phyloP scores from a whole-genome alignment of 2,797 vertebrate genomes.

The Taeniopygia guttata region DNA sequence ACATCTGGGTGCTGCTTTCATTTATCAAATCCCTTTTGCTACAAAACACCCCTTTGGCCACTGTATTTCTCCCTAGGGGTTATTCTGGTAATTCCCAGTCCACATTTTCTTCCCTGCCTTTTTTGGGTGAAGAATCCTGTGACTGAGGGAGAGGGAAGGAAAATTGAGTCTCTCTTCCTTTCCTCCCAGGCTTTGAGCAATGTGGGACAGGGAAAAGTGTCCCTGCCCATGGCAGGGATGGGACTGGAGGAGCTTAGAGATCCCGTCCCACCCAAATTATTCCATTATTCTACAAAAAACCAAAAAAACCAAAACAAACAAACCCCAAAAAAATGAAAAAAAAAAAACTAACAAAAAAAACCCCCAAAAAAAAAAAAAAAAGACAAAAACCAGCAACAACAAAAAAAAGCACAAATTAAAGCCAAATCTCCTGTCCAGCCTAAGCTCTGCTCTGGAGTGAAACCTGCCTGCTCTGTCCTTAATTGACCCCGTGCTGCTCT shows the following conservation, averaged over 20 bases:
- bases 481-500: not conserved
- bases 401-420: not conserved
- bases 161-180: not conserved
- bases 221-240: not conserved
- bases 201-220: not conserved
- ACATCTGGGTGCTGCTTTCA: not conserved
- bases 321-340: not conserved
- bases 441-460: not conserved
- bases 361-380: not conserved
- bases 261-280: not conserved
- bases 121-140: not conserved
- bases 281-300: not conserved
- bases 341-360: not conserved
- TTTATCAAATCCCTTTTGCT: not conserved
- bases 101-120: not conserved
- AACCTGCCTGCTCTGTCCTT: slow-evolving; percentile 20
- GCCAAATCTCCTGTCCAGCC: not conserved
- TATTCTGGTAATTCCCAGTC: not conserved
- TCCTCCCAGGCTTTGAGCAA: not conserved
- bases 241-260: not conserved
- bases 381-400: no score
- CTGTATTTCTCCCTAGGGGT: not conserved
- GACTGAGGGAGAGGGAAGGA: not conserved
- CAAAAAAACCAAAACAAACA: not conserved
- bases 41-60: not conserved